Evolutionary conservation across 1,140 invertebrate genomes (phyloP).

Genomic region (Octopus bimaculoides): DNA sequence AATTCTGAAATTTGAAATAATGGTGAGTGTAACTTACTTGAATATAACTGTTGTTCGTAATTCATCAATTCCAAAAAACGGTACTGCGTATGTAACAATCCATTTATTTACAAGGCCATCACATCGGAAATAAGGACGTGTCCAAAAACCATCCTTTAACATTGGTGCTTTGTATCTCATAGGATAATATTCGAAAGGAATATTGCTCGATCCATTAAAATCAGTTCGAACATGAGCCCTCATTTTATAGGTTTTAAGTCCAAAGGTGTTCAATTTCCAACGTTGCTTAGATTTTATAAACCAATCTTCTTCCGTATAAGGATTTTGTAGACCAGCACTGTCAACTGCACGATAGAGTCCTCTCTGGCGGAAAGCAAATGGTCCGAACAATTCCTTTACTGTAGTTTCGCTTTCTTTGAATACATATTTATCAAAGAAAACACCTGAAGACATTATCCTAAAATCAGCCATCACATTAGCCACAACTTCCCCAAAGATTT

Average conservation of each 20-base stretch:
- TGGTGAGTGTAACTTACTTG: slow-evolving; percentile 32
- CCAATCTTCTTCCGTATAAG: slow-evolving; percentile 33
- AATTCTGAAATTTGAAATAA: too few species aligned
- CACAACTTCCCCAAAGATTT: slow-evolving; percentile 65
- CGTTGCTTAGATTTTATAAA: slow-evolving; percentile 28
- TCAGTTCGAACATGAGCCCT: slow-evolving; percentile 70
- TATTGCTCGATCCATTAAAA: slow-evolving; percentile 58
- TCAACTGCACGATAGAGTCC: slow-evolving; percentile 31
- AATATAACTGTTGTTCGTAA: slow-evolving; percentile 63
- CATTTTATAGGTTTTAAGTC: slow-evolving; percentile 31
- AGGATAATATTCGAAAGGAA: slow-evolving; percentile 67
- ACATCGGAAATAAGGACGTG: slow-evolving; percentile 89
- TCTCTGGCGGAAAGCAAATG: slow-evolving; percentile 31
- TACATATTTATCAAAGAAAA: slow-evolving; percentile 91
- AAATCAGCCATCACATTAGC: slow-evolving; percentile 84
- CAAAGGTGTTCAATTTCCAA: slow-evolving; percentile 31
- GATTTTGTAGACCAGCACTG: slow-evolving; percentile 27
- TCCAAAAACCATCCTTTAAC: slow-evolving; percentile 80
- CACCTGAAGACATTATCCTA: slow-evolving; percentile 83
- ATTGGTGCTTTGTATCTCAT: slow-evolving; percentile 67
- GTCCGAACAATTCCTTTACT: slow-evolving; percentile 38
- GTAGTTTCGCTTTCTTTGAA: slow-evolving; percentile 70
- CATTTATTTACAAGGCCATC: slow-evolving; percentile 82
- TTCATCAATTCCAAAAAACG: slow-evolving; percentile 95
- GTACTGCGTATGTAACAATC: slow-evolving; percentile 90